phyloP scores from a whole-genome alignment of 1,140 invertebrate species.

The Ceratosolen fusciceps region DNA sequence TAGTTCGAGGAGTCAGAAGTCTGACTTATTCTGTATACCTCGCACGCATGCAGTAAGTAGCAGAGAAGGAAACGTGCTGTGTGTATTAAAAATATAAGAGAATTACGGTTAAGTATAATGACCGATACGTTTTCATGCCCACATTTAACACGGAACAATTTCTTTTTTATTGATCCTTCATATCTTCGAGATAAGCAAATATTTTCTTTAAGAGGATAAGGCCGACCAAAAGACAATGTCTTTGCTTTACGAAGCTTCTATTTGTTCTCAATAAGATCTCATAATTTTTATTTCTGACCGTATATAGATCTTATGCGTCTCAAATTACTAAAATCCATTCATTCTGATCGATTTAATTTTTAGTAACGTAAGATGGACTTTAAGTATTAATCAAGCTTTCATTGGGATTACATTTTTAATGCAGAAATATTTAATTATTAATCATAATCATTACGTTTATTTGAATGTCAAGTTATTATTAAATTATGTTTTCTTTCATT shows the following conservation, averaged over 20 bases:
- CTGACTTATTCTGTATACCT: background rate
- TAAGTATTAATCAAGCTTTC: too few relatives aligned
- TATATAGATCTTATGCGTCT: too few relatives aligned
- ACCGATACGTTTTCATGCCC: background rate
- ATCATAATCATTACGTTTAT: too few relatives aligned
- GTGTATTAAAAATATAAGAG: background rate
- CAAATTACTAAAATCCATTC: too few relatives aligned
- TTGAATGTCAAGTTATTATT: too few relatives aligned
- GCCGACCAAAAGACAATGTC: background rate
- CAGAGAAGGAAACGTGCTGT: background rate
- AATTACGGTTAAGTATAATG: constrained; percentile 10
- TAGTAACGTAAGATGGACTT: too few relatives aligned
- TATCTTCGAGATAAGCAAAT: background rate
- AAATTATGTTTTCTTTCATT: too few relatives aligned
- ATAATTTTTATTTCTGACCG: too few relatives aligned
- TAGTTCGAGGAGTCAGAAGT: background rate
- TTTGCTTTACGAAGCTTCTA: background rate
- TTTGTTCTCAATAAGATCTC: background rate
- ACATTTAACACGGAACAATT: background rate
- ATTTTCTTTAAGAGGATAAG: background rate
- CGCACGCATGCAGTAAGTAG: background rate
- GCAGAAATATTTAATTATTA: too few relatives aligned
- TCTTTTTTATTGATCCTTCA: constrained; percentile 12
- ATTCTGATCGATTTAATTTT: too few relatives aligned
- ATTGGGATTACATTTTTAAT: too few relatives aligned